Evolutionary conservation across 1,140 invertebrate genomes (phyloP).

Genomic region (Brachionus plicatilis): DNA sequence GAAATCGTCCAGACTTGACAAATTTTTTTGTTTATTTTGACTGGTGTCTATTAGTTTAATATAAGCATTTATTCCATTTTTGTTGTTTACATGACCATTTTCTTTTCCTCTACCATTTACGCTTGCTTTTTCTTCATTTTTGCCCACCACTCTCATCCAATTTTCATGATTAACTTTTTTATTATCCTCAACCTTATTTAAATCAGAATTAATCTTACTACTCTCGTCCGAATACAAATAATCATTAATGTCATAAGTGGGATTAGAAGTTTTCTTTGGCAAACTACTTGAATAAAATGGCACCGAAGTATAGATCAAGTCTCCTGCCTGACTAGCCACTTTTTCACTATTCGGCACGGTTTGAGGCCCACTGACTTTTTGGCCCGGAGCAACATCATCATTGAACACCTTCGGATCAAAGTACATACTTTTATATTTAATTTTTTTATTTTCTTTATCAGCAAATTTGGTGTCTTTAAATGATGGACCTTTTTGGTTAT

Average conservation of each 20-base stretch:
- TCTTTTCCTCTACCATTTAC: background rate
- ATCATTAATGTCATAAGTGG: background rate
- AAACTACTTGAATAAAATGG: background rate
- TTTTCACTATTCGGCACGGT: background rate
- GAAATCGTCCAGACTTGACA: background rate
- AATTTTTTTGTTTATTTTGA: background rate
- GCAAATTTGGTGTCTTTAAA: background rate
- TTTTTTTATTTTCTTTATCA: background rate
- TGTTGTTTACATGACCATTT: background rate
- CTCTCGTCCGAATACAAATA: background rate
- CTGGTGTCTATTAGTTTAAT: background rate
- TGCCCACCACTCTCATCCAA: background rate
- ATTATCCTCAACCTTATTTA: background rate
- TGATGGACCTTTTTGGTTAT: background rate
- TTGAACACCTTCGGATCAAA: background rate
- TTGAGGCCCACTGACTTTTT: background rate
- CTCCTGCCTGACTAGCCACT: background rate
- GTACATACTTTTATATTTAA: conserved; percentile 24
- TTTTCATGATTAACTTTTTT: background rate
- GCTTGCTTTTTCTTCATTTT: background rate
- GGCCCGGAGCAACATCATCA: background rate
- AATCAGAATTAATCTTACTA: background rate
- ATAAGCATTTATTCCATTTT: conserved; percentile 12
- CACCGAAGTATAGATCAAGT: background rate
- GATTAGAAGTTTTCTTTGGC: background rate